These are phyloP conservation scores for Ammodytes marinus DNA, from an alignment of 2,113 vertebrate species.

Conservation along the genomic window DNA sequence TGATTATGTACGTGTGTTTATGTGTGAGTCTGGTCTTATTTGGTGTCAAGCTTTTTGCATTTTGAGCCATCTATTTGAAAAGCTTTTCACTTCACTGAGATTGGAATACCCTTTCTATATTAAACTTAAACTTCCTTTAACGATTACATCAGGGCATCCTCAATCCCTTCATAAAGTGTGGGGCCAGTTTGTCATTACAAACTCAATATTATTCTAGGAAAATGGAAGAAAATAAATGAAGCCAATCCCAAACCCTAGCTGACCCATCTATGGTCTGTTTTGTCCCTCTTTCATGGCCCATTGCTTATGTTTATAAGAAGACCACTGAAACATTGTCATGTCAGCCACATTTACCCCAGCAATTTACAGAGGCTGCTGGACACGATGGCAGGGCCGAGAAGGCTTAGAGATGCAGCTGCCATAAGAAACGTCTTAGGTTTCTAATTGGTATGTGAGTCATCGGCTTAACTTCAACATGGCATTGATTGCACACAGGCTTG, in stretches of 20 bases:
- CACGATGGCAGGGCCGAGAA: slow-evolving; percentile 26
- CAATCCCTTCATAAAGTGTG: neutral
- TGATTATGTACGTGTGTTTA: slow-evolving; percentile 26
- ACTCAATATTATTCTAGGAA: neutral
- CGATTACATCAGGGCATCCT: neutral
- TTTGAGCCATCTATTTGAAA: neutral
- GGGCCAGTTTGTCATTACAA: neutral
- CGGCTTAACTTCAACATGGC: slow-evolving; percentile 29
- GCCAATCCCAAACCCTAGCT: neutral
- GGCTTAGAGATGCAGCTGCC: slow-evolving; percentile 33
- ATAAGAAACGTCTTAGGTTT: slow-evolving; percentile 7
- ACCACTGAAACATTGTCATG: slow-evolving; percentile 33
- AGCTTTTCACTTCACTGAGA: neutral
- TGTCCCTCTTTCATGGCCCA: neutral
- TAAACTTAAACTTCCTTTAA: neutral
- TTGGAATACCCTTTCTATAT: too few relatives aligned
- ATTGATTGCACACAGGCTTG: slow-evolving; percentile 24
- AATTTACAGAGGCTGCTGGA: slow-evolving; percentile 46
- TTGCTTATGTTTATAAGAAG: slow-evolving; percentile 36
- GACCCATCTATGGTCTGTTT: neutral
- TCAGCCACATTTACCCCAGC: slow-evolving; percentile 38
- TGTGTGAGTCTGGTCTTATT: slow-evolving; percentile 2
- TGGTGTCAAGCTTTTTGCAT: neutral
- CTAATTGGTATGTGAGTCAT: slow-evolving; percentile 42
- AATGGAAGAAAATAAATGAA: neutral